Conservation (phyloP, 2,797 vertebrate species). For the Gouania willdenowi region DNA sequence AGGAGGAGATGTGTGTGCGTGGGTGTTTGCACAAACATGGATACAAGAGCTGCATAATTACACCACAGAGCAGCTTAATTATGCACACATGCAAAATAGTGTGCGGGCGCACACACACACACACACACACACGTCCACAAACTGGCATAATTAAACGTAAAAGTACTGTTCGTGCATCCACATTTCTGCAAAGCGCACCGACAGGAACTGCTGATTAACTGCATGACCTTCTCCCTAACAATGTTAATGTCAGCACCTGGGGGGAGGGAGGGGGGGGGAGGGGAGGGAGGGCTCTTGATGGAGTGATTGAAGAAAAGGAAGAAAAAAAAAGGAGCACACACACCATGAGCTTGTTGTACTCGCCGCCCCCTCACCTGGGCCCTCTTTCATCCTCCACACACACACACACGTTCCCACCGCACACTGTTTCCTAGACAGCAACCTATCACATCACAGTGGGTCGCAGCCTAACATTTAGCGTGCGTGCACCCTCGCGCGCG, state of each 20-base stretch:
- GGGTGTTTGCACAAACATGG: constrained; percentile 38
- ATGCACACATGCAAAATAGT: constrained; percentile 6
- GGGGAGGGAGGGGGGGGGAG: constrained; percentile 12
- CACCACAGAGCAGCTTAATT: constrained; percentile 35
- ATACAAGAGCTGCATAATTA: constrained; percentile 38
- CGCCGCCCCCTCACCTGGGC: constrained; percentile 13
- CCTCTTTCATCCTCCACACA: constrained; percentile 27
- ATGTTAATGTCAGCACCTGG: constrained; percentile 68
- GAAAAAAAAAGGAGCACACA: constrained; percentile 12
- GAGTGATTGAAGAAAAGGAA: constrained; percentile 25
- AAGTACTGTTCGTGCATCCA: constrained; percentile 22
- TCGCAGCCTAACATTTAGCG: constrained; percentile 43
- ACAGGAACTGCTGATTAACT: constrained; percentile 51
- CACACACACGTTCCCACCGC: no score
- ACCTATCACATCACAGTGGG: constrained; percentile 7
- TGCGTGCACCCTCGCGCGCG: constrained; percentile 12
- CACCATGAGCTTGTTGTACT: constrained; percentile 16
- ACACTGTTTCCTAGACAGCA: background rate
- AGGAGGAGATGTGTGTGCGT: constrained; percentile 34
- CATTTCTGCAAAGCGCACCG: constrained; percentile 15
- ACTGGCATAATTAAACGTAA: constrained; percentile 40
- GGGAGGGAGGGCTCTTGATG: constrained; percentile 1
- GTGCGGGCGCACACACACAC: constrained; percentile 20
- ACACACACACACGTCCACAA: constrained; percentile 4
- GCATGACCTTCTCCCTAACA: constrained; percentile 66